Base-by-base conservation (phyloP, 2,888 invertebrate species). In the Plutella xylostella region DNA sequence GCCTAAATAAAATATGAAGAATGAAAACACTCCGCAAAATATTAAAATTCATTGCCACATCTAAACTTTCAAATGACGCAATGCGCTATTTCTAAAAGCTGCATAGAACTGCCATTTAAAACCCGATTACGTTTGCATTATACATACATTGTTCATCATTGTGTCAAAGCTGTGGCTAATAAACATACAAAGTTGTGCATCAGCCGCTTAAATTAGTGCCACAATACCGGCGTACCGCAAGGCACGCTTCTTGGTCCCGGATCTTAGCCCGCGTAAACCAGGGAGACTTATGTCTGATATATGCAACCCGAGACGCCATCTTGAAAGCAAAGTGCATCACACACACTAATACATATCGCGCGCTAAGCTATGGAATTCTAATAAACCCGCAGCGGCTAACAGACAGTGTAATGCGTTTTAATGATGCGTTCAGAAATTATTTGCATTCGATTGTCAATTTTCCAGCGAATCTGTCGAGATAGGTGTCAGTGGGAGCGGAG, bases 341-440 rank as follows among this genome's bases (percentile, higher is more conserved):
- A 22, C 11, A 22, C 18, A 25, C 25, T 9, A 40, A 22, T 22
- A 22, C 11, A 40, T 22, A 14, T 12, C 15, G 9, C n/a, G 30
- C 11, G 30, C 19, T 17, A 22, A 34, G 33, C 42, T 15, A 19
- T n/a, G 57, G 59, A 59, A 62, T 62, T 60, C 58, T 60, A 60
- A 62, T 63, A 58, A 54, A 57, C 53, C 17, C 12, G 30, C 3
- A 15, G 15, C n/a, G n/a, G n/a, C n/a, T n/a, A n/a, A n/a, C 11
- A 21, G 37, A 19, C 37, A n/a, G 12, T n/a, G 53, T 53, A 52
- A 46, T 58, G 57, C 50, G 55, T 57, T 58, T 57, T 57, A 59
- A 60, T 61, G 55, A 2, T 53, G 43, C 51, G 50, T 49, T 47
- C 34, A 3, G 33, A 19, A 50, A 37, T 37, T n/a, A 37, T 37